phyloP scores from a whole-genome alignment of 2,113 vertebrate species.

The Taxidea taxus region DNA sequence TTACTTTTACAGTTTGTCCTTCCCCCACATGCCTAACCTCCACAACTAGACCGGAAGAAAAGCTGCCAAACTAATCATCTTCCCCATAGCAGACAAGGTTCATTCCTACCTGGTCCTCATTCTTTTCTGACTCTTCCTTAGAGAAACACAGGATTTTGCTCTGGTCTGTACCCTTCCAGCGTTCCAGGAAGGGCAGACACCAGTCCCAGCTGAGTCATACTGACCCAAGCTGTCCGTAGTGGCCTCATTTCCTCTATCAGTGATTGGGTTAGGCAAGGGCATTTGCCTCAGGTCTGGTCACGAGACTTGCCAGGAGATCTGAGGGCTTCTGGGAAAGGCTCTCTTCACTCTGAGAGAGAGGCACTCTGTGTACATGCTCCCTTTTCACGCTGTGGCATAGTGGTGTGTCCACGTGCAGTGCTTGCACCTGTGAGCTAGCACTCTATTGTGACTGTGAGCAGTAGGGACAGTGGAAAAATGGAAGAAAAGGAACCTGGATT shows the following conservation, averaged over 20 bases:
- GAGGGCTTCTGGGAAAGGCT: background rate
- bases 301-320: background rate
- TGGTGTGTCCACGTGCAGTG: background rate
- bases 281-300: background rate
- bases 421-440: too few species aligned
- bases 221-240: background rate
- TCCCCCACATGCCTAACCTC: background rate
- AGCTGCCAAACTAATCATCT: background rate
- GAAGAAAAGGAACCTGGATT: background rate
- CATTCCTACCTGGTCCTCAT: background rate
- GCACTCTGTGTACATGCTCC: too few species aligned
- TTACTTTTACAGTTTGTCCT: background rate
- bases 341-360: background rate
- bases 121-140: background rate
- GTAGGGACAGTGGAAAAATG: background rate
- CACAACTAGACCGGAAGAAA: background rate
- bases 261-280: background rate
- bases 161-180: background rate
- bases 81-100: background rate
- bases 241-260: background rate
- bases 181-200: background rate
- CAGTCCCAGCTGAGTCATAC: background rate
- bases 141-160: background rate
- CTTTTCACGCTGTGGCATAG: rapidly evolving
- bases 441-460: background rate